These are phyloP conservation scores for Nasonovia ribisnigri DNA, from an alignment of 2,888 invertebrate species.

Conservation along the genomic window DNA sequence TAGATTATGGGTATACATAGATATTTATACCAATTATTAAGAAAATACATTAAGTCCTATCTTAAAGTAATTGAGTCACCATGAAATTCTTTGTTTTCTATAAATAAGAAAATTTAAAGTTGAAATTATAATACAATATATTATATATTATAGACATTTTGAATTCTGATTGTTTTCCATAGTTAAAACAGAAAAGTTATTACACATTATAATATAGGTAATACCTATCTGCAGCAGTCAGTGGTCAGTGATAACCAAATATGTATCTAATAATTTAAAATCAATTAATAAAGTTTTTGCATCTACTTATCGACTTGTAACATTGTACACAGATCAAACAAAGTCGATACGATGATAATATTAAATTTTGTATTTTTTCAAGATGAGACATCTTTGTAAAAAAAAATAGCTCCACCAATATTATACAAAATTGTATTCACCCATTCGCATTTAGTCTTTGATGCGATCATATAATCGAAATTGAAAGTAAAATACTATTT, in stretches of 20 bases:
- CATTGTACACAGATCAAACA: neutral
- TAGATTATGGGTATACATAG: neutral
- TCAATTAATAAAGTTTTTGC: neutral
- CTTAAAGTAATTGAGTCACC: neutral
- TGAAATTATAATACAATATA: neutral
- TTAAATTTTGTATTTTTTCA: neutral
- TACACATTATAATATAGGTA: neutral
- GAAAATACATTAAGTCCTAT: neutral
- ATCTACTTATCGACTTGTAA: neutral
- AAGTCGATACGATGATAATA: neutral
- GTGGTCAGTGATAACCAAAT: neutral
- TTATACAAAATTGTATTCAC: neutral
- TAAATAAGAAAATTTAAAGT: neutral
- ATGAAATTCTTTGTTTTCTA: neutral
- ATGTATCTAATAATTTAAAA: neutral
- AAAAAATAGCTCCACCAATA: neutral
- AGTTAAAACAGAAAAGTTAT: neutral
- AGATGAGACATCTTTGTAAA: neutral
- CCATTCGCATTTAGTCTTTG: neutral
- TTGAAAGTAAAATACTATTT: neutral
- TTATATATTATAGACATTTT: neutral
- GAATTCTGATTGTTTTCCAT: neutral
- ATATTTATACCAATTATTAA: slow-evolving; percentile 21
- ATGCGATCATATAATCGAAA: neutral
- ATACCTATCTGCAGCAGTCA: neutral